Evolutionary conservation across 37 sponge, comb jelly and placozoan species (phyloP).

Genomic region (Chondrosia reniformis): DNA sequence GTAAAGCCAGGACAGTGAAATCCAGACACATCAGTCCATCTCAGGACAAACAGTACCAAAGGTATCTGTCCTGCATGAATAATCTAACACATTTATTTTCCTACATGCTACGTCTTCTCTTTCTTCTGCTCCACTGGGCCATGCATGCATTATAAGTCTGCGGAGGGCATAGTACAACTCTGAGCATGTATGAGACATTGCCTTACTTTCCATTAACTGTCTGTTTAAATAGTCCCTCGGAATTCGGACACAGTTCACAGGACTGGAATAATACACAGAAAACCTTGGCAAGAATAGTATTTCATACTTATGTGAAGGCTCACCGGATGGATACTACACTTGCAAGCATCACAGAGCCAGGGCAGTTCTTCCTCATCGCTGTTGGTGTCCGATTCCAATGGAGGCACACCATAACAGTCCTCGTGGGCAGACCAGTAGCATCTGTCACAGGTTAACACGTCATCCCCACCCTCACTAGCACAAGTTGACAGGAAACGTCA

Average conservation of each 20-base stretch:
- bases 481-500: too few relatives aligned
- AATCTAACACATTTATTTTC: too few relatives aligned
- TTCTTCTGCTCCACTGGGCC: too few relatives aligned
- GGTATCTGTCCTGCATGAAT: too few relatives aligned
- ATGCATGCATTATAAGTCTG: not conserved
- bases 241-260: conserved; percentile 76
- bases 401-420: conserved; percentile 86
- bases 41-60: too few relatives aligned
- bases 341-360: conserved; percentile 92
- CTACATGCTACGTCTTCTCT: too few relatives aligned
- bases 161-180: not conserved
- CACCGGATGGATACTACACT: conserved; percentile 47
- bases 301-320: not conserved
- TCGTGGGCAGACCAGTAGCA: conserved; percentile 89
- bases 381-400: conserved; percentile 36
- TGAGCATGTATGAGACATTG: not conserved
- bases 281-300: not conserved
- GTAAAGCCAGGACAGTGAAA: too few relatives aligned
- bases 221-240: conserved; percentile 70
- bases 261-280: conserved; percentile 24
- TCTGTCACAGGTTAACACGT: conserved; percentile 73
- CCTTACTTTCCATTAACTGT: conserved; percentile 69
- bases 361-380: conserved; percentile 52
- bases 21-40: too few relatives aligned
- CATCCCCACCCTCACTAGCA: too few relatives aligned